Percentiles rank a stretch among this genome's conserved stretches.
phyloP scores from a whole-genome alignment of 2,113 vertebrate genomes.

The Narcine bancroftii region DNA sequence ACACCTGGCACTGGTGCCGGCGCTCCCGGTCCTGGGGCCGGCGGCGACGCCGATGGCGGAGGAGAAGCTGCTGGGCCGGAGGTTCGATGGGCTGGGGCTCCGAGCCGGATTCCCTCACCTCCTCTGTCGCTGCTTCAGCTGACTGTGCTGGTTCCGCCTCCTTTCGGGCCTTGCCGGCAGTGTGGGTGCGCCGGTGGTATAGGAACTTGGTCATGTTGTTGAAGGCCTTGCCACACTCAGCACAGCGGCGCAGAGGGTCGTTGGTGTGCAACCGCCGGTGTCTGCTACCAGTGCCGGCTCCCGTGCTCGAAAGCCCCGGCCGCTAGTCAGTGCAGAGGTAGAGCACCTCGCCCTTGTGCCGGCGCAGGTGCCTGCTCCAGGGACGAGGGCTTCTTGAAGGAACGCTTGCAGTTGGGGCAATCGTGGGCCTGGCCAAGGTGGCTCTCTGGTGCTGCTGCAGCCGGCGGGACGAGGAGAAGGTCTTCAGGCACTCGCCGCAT shows the following conservation, averaged over 20 bases:
- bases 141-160: conserved; percentile 40
- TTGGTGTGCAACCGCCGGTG: conserved; percentile 76
- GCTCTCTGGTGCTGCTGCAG: conserved; percentile 68
- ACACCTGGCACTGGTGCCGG: conserved; percentile 63
- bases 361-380: conserved; percentile 75
- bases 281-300: conserved; percentile 71
- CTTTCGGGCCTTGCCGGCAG: conserved; percentile 52
- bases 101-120: too few species aligned
- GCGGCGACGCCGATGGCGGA: conserved; percentile 78
- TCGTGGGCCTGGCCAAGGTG: conserved; percentile 74
- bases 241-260: conserved; percentile 76
- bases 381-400: conserved; percentile 76
- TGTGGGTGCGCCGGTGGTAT: conserved; percentile 77
- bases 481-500: conserved; percentile 51
- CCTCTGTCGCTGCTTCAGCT: too few species aligned
- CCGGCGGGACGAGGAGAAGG: conserved; percentile 73
- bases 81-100: too few species aligned
- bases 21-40: conserved; percentile 53
- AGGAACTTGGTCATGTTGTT: conserved; percentile 91
- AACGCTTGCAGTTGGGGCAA: conserved; percentile 71
- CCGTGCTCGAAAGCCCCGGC: conserved; percentile 69
- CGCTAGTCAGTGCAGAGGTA: conserved; percentile 81
- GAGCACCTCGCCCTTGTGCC: conserved; percentile 73
- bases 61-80: too few species aligned
- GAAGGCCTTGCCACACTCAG: conserved; percentile 77